Conservation (phyloP, 1,140 invertebrate species). For the Lordiphosa mommai region DNA sequence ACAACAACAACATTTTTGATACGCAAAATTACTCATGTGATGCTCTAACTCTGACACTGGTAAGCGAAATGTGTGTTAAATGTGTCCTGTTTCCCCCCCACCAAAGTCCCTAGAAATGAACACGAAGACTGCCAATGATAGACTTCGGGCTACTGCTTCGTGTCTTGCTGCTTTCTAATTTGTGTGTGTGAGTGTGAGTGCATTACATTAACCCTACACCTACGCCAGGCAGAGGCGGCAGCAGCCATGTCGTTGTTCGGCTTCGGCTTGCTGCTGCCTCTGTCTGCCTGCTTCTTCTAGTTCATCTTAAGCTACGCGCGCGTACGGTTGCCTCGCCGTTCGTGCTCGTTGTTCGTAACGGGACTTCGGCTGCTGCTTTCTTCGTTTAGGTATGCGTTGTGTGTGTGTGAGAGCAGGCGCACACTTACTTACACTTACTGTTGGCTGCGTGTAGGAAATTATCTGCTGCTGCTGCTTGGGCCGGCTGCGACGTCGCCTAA, state of each 20-base stretch:
- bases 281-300: slow-evolving; percentile 76
- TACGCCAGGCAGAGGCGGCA: slow-evolving; percentile 24
- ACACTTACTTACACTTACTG: slow-evolving; percentile 75
- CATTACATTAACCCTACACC: slow-evolving; percentile 66
- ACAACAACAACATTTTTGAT: slow-evolving; percentile 39
- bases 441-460: slow-evolving; percentile 67
- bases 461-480: slow-evolving; percentile 60
- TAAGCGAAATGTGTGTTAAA: slow-evolving; percentile 49
- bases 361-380: slow-evolving; percentile 51
- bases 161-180: slow-evolving; percentile 64
- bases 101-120: not conserved
- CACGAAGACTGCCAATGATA: slow-evolving; percentile 53
- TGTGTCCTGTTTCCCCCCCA: not conserved
- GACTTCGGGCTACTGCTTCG: slow-evolving; percentile 67
- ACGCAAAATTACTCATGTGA: slow-evolving; percentile 52
- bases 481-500: slow-evolving; percentile 57
- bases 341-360: slow-evolving; percentile 30
- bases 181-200: slow-evolving; percentile 36
- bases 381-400: slow-evolving; percentile 53
- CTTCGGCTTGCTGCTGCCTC: slow-evolving; percentile 40
- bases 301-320: slow-evolving; percentile 77
- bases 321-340: slow-evolving; percentile 62
- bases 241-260: slow-evolving; percentile 30
- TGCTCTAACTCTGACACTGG: slow-evolving; percentile 61
- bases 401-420: slow-evolving; percentile 52